Percentiles rank a stretch among this genome's conserved stretches.
Evolutionary conservation across 2,888 invertebrate species (phyloP).

Genomic region (Monoplex corrugatus): DNA sequence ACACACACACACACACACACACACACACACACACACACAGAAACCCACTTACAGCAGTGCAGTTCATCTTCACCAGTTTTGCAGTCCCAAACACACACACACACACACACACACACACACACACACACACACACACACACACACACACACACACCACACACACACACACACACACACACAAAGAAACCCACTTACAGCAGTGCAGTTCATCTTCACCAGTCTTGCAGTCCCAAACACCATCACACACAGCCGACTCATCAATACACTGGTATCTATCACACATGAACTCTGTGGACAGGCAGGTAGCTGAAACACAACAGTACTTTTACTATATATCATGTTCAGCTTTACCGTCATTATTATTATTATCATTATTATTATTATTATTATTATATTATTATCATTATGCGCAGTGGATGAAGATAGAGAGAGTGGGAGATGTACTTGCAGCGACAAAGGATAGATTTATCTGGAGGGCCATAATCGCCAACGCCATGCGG

Average conservation of each 20-base stretch:
- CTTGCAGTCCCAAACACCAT: slow-evolving; percentile 67
- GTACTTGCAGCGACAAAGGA: too few relatives aligned
- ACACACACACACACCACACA: neutral
- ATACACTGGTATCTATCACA: slow-evolving; percentile 67
- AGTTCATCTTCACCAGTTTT: slow-evolving; percentile 66
- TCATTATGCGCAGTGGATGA: too few relatives aligned
- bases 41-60: slow-evolving; percentile 58
- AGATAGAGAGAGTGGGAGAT: too few relatives aligned
- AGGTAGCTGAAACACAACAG: slow-evolving; percentile 54
- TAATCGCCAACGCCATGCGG: too few relatives aligned
- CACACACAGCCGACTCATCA: slow-evolving; percentile 62
- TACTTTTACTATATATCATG: too few relatives aligned
- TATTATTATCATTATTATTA: too few relatives aligned
- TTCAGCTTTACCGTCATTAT: too few relatives aligned
- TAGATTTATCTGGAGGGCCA: too few relatives aligned
- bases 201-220: slow-evolving; percentile 66
- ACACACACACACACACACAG: neutral
- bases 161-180: neutral
- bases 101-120: slow-evolving; percentile 52
- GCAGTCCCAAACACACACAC: slow-evolving; percentile 70
- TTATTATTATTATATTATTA: too few relatives aligned
- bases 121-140: neutral
- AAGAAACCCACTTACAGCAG: slow-evolving; percentile 57
- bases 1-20: neutral
- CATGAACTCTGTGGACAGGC: slow-evolving; percentile 55